phyloP scores from a whole-genome alignment of 1,140 invertebrate genomes.

The Coptotermes formosanus region DNA sequence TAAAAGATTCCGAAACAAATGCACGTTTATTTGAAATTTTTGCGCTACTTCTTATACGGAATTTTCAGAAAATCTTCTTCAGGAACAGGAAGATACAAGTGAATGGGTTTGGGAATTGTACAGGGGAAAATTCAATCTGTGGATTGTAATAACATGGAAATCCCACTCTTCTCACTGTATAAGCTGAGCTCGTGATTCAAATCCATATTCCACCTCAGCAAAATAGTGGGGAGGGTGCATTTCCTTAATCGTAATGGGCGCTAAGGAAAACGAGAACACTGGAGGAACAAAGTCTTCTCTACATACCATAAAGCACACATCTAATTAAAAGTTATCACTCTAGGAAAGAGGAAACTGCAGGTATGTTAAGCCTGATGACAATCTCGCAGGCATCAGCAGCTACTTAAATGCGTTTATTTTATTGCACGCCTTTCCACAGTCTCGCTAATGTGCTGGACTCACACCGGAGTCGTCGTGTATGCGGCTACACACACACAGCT shows the following conservation, averaged over 20 bases:
- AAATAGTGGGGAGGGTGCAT: not conserved
- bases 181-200: not conserved
- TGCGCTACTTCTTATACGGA: not conserved
- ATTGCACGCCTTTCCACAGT: not conserved
- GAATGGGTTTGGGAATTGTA: not conserved
- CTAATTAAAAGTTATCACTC: not conserved
- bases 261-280: not conserved
- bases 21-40: not conserved
- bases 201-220: no score
- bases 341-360: not conserved
- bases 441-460: not conserved
- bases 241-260: not conserved
- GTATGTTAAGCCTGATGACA: not conserved
- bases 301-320: not conserved
- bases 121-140: not conserved
- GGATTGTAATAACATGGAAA: conserved; percentile 2
- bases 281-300: not conserved
- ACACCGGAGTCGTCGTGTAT: no score
- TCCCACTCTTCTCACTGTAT: not conserved
- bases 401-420: not conserved
- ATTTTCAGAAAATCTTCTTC: not conserved
- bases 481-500: not conserved
- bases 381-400: not conserved
- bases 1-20: no score
- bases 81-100: not conserved